Evolutionary conservation across 2,797 vertebrate species (phyloP).

Genomic region (Chaunax sp.): DNA sequence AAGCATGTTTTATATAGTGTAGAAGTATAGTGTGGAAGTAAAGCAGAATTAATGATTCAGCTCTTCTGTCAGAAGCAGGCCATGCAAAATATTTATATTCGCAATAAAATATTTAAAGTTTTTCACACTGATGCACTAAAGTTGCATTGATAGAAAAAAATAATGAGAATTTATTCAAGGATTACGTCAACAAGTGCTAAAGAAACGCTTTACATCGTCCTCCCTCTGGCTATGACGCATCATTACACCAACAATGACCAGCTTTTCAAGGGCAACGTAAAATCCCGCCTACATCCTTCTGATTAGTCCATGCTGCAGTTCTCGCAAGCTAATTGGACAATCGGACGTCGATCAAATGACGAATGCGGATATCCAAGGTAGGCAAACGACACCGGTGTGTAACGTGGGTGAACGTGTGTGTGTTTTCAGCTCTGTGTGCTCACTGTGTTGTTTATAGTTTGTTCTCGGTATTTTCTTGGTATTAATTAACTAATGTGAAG

Average conservation of each 20-base stretch:
- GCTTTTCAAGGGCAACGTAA: constrained; percentile 62
- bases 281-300: constrained; percentile 40
- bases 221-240: constrained; percentile 29
- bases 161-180: too few species aligned
- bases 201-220: background rate
- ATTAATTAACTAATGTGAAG: background rate
- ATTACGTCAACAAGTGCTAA: too few species aligned
- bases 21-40: too few species aligned
- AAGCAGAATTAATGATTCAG: too few species aligned
- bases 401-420: constrained; percentile 72
- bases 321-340: constrained; percentile 58
- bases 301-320: constrained; percentile 51
- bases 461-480: fast-evolving
- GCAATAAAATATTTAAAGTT: too few species aligned
- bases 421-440: constrained; percentile 10
- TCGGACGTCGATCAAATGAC: constrained; percentile 37
- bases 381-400: constrained; percentile 41
- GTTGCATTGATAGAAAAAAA: too few species aligned
- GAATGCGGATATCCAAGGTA: constrained; percentile 39
- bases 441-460: background rate
- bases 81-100: too few species aligned
- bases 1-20: background rate
- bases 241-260: constrained; percentile 53
- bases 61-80: too few species aligned
- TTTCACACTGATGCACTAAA: too few species aligned